phyloP scores from a whole-genome alignment of 2,113 vertebrate genomes.

The Aleadryas rufinucha region DNA sequence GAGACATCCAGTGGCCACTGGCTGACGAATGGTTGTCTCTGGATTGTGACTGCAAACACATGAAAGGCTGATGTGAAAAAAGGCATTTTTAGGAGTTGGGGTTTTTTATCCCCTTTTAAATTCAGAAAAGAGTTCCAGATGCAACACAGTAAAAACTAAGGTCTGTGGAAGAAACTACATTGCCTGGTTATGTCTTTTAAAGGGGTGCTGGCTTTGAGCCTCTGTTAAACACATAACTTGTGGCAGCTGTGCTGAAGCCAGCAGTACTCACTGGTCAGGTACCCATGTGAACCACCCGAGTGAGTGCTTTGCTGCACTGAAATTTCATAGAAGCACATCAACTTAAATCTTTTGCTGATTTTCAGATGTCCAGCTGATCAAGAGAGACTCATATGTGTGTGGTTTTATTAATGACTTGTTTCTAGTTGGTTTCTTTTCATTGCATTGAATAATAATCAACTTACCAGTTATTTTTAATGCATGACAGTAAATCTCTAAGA shows the following conservation, averaged over 20 bases:
- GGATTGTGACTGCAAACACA: neutral
- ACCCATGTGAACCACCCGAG: neutral
- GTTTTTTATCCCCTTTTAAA: neutral
- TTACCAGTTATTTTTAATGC: neutral
- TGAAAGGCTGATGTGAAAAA: neutral
- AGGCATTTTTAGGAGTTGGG: neutral
- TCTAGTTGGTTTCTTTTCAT: neutral
- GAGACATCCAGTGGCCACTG: constrained; percentile 57
- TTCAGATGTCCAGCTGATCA: neutral
- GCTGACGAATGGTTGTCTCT: neutral
- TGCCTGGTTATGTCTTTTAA: neutral
- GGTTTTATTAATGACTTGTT: neutral
- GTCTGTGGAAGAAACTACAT: neutral
- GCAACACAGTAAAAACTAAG: neutral
- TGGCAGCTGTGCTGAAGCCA: neutral
- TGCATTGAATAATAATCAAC: neutral
- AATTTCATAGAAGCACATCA: neutral
- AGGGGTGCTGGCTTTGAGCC: neutral
- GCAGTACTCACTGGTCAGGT: neutral
- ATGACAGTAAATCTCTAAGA: neutral
- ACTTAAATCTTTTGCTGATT: neutral
- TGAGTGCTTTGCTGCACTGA: neutral
- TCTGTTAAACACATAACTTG: neutral
- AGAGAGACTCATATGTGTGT: neutral
- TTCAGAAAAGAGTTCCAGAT: neutral